Evolutionary conservation across 2,888 invertebrate species (phyloP).

Genomic region (Congeria kusceri): DNA sequence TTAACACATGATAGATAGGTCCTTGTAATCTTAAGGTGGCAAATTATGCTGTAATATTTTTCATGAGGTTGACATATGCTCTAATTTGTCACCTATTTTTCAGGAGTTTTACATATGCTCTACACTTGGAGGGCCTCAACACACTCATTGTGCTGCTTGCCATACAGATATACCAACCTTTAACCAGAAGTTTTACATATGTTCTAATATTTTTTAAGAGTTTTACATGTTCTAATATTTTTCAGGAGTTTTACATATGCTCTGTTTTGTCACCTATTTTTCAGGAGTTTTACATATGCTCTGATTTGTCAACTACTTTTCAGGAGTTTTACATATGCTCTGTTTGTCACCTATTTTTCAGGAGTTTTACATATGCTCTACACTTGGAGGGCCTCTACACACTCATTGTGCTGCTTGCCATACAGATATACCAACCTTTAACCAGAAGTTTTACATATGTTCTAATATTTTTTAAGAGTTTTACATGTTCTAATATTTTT

Average conservation of each 20-base stretch:
- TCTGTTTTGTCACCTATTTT: not conserved
- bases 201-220: conserved; percentile 79
- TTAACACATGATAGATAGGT: too few species aligned
- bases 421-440: too few species aligned
- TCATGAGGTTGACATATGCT: too few species aligned
- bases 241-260: not conserved
- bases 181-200: conserved; percentile 90
- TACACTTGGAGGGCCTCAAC: conserved; percentile 92
- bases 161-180: conserved; percentile 89
- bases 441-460: too few species aligned
- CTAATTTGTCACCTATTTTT: not conserved
- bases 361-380: conserved; percentile 83
- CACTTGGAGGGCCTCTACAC: conserved; percentile 94
- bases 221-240: not conserved
- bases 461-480: too few species aligned
- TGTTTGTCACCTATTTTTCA: conserved; percentile 69
- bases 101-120: not conserved
- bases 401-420: conserved; percentile 93
- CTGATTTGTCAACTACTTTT: not conserved
- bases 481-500: too few species aligned
- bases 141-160: conserved; percentile 94
- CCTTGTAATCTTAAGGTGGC: too few species aligned
- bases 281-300: not conserved
- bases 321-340: conserved; percentile 1
- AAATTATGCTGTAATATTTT: too few species aligned